Evolutionary conservation across 2,888 invertebrate species (phyloP).

Genomic region (Apamea crenata): DNA sequence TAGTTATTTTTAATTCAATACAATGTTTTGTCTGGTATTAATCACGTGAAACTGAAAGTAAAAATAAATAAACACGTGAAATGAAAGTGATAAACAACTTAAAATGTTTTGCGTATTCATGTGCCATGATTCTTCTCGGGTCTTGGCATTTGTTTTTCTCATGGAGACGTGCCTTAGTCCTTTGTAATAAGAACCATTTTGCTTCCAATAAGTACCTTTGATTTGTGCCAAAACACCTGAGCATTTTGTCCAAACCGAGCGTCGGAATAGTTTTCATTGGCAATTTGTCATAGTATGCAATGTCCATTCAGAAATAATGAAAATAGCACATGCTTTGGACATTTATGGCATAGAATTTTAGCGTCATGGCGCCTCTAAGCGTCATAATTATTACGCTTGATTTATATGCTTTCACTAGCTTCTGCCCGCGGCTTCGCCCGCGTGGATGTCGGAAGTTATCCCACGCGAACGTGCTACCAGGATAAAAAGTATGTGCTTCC

Average conservation of each 20-base stretch:
- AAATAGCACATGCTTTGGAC: not conserved
- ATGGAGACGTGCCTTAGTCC: not conserved
- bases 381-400: not conserved
- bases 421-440: too few species aligned
- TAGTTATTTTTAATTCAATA: not conserved
- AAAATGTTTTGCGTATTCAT: conserved; percentile 11
- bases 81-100: conserved; percentile 2
- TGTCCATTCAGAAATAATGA: conserved; percentile 22
- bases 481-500: too few species aligned
- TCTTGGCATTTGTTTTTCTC: not conserved
- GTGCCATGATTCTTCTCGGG: conserved; percentile 2
- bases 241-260: not conserved
- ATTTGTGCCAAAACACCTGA: conserved; percentile 1
- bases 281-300: conserved; percentile 24
- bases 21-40: not conserved
- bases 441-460: too few species aligned
- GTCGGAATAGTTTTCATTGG: conserved; percentile 17
- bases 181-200: conserved; percentile 34
- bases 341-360: not conserved
- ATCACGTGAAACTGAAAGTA: conserved; percentile 11
- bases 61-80: conserved; percentile 19
- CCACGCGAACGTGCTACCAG: too few species aligned
- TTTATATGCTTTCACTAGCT: conserved; percentile 5
- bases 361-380: not conserved
- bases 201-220: not conserved